Base-by-base conservation (phyloP, 2,797 vertebrate species). In the Poeciliopsis gracilis region DNA sequence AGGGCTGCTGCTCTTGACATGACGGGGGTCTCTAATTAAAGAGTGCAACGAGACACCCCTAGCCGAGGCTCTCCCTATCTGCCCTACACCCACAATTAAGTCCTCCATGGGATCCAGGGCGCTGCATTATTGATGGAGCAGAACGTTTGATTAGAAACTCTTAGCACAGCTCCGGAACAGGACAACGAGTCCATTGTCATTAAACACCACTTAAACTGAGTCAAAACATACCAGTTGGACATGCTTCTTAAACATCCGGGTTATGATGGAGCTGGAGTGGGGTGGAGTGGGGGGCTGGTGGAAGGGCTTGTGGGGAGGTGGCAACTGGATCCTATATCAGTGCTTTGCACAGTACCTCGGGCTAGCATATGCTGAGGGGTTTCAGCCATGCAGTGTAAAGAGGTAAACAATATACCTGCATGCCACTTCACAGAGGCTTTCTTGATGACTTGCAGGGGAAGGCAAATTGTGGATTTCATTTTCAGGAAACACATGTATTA, bases 91-190 rank as follows among this genome's bases (percentile, higher is more conserved):
- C 92, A 94, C 92, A 93, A 94, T 93, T 92, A 94, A 92, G 90
- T 89, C 89, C 91, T 94, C 90, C 80, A 79, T 89, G 87, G 89
- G 91, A 91, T 93, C 91, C 90, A 90, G 90, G 89, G 86, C 82
- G 57, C 90, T 95, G 93, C 93, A 95, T 95, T 95, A 95, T 95
- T 95, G 91, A 95, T 95, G 91, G 91, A 93, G 93, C 91, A 92
- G 91, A 94, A 94, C 90, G 89, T 94, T 94, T 94, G 93, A 95
- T 94, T 94, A 95, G 93, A 94, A 94, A 94, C 91, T 93, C 92
- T 93, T 93, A 89, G 94, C 92, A 93, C 88, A 88, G 91, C 91
- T 82, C 91, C 82, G 88, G 93, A 94, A 92, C 90, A 92, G 91
- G 92, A 86, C 90, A 93, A 89, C 88, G 83, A 92, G 91, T 91